Base-by-base conservation (phyloP, 2,888 invertebrate species). In the Orgyia antiqua region DNA sequence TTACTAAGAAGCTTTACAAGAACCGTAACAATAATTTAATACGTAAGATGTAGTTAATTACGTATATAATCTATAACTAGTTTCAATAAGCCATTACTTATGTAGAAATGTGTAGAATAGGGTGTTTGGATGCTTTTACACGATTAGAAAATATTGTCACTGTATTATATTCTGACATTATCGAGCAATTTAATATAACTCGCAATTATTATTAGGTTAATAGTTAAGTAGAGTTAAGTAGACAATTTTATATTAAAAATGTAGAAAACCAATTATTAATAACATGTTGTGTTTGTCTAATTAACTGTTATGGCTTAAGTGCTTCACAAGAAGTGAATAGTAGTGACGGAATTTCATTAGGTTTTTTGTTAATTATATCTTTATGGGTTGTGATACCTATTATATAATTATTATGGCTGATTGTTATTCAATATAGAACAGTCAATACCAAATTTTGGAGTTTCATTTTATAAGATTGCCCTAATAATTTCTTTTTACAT, bases 61-160 rank as follows among this genome's bases (percentile, higher is more conserved):
- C 58, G 5, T 23, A 23, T 23, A 7, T 56, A 65, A 50, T 56
- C 53, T 64, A 57, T 42, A 42, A 54, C 54, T 65, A 66, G 56
- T 55, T 58, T 53, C 51, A 44, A 40, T 57, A 62, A 57, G 57
- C 45, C 42, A 50, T 42, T 50, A 51, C 35, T 58, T 47, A 55
- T 43, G 59, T 76, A 79, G 69, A 60, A 33, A 58, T 63, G 57
- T 34, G 74, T 82, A 75, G 74, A 55, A 62, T 83, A 83, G 83
- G n/a, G 74, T 68, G 83, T 84, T 84, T 84, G 72, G 84, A 84
- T 57, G 84, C 84, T 84, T 84, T 84, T 84, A 84, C 84, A 84
- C 80, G 48, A 70, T 61, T 78, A 76, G 66, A 57, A n/a, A 58
- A 63, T 68, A 71, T 68, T 65, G 60, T 61, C 75, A 77, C 70